A percentile compares a stretch with the other conserved stretches of the same genome.
Conservation (phyloP, 2,113 vertebrate species). For the Turnix velox region DNA sequence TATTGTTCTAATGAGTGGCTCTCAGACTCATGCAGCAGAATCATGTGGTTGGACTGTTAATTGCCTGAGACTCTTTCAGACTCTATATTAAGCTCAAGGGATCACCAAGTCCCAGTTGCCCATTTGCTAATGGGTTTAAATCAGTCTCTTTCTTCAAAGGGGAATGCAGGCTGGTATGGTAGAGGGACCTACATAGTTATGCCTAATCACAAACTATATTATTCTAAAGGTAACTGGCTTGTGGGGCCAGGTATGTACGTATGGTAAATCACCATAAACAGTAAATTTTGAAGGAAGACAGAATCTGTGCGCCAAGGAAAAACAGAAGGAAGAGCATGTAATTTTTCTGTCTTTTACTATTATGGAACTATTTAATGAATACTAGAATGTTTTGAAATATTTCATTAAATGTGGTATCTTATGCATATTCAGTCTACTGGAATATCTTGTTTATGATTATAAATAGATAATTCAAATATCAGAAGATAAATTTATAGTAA, state of each 20-base stretch:
- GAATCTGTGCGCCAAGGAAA: not conserved
- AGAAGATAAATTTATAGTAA: not conserved
- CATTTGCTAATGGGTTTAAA: not conserved
- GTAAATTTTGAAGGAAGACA: not conserved
- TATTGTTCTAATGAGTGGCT: constrained; percentile 35
- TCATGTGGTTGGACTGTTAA: not conserved
- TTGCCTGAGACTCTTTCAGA: not conserved
- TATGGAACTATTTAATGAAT: not conserved
- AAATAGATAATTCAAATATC: not conserved
- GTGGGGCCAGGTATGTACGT: not conserved
- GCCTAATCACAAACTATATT: not conserved
- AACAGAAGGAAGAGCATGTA: not conserved
- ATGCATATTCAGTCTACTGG: not conserved
- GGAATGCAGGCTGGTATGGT: not conserved
- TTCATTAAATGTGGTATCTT: not conserved
- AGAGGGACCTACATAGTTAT: not conserved
- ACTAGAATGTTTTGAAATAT: not conserved
- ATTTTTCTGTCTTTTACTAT: not conserved
- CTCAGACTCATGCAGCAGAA: constrained; percentile 1
- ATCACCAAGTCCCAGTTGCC: not conserved
- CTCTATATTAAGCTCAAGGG: not conserved
- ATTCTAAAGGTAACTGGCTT: not conserved
- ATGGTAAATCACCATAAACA: not conserved
- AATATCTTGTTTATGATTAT: not conserved
- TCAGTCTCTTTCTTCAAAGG: not conserved